phyloP scores from a whole-genome alignment of 1,140 invertebrate species.

The Drosophila arizonae region DNA sequence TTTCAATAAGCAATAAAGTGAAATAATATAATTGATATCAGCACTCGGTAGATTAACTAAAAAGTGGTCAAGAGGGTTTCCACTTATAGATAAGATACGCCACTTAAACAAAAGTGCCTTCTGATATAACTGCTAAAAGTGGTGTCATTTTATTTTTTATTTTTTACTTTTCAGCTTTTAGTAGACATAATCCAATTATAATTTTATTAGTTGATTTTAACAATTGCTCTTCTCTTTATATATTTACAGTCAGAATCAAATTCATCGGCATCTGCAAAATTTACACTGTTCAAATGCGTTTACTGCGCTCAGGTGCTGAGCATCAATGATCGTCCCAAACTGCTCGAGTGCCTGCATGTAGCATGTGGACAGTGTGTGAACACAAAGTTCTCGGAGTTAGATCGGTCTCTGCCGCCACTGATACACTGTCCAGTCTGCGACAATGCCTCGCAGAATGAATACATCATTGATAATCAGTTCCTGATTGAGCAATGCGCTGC shows the following conservation, averaged over 20 bases:
- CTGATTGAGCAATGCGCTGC: constrained; percentile 85
- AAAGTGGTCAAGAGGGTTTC: constrained; percentile 15
- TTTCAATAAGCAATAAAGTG: constrained; percentile 26
- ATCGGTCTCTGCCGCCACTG: constrained; percentile 83
- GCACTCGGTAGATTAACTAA: constrained; percentile 13
- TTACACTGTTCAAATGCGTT: constrained; percentile 84
- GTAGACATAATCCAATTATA: no score
- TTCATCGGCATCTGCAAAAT: constrained; percentile 83
- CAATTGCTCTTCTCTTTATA: neutral
- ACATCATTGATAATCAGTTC: constrained; percentile 91
- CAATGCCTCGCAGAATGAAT: constrained; percentile 85
- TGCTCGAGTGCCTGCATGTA: constrained; percentile 93
- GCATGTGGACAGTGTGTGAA: constrained; percentile 90
- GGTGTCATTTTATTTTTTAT: neutral
- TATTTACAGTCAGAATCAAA: constrained; percentile 76
- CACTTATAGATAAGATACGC: constrained; percentile 25
- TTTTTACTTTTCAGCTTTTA: no score
- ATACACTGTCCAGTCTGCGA: constrained; percentile 86
- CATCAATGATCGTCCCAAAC: constrained; percentile 87
- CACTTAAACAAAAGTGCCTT: constrained; percentile 5
- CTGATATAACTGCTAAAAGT: neutral
- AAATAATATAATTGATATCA: constrained; percentile 8
- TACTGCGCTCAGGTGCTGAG: constrained; percentile 87
- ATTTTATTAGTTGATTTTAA: neutral
- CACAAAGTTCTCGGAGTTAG: constrained; percentile 87